Base-by-base conservation (phyloP, 2,888 invertebrate genomes). In the Brachyptera risi region DNA sequence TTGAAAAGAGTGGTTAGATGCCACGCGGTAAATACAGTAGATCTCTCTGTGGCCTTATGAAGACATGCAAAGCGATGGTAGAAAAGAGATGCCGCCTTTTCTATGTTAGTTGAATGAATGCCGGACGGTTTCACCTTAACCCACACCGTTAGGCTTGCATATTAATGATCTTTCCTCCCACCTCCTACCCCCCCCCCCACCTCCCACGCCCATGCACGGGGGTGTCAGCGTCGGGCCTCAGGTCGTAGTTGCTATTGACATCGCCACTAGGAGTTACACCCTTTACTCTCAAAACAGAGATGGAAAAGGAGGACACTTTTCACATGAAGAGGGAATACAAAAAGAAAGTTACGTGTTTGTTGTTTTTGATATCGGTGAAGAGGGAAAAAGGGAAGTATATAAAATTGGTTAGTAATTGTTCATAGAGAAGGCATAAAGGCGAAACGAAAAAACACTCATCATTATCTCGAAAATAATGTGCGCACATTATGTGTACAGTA, bases 91-190 rank as follows among this genome's bases (percentile, higher is more conserved):
- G 66, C 59, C 67, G 66, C 67, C 67, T 66, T 67, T 67, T 67
- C 67, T 66, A 62, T 67, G 67, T 67, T 63, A 65, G 66, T 63
- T 66, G 66, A 66, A 66, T 65, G 57, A 63, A 58, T 54, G 37
- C 54, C 23, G 54, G 54, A 13, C 54, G 54, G 5, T 35, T 23
- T 37, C 44, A 54, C 54, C 54, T 54, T 47, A 3, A 17, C 31
- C 31, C 11, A 17, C 51, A 7, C 31, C 51, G 5, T 3, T 23
- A 47, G 54, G 35, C 54, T 37, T 54, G 54, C 54, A 54, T 54
- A 54, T 54, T 54, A 54, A 54, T 54, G 54, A 54, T 54, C 54
- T 19, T 31, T 56, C 26, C 42, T 42, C 57, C 40, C 23, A 9
- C 42, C 42, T 49, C n/a, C n/a, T n/a, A n/a, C n/a, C n/a, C n/a